Evolutionary conservation across 2,797 vertebrate species (phyloP), one percentile per base, ranked within the genome.

Genomic region (Ctenopoma kingsleyae): DNA sequence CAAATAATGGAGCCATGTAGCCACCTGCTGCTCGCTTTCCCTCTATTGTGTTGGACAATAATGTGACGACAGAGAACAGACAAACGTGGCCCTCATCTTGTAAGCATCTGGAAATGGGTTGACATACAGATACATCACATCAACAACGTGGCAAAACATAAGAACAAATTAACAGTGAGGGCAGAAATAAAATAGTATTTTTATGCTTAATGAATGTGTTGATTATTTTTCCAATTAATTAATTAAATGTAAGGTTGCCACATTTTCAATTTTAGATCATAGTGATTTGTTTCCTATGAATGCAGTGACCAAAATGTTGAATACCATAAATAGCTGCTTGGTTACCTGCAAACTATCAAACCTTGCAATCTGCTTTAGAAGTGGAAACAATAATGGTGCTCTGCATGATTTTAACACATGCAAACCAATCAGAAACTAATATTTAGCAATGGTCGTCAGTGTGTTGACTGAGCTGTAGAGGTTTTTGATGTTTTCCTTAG

Each of bases 11-110:
- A 81, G 47, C 55, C 67, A 8, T 20, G 72, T 17, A 61, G 30
- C 65, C 68, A 78, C 77, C 58, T 80, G 83, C 81, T 54, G 83
- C 71, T 80, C 25, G 0, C 44, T 60, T 52, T 51, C 30, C 41
- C 4, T 50, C 23, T 54, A 47, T 67, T 36, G 22, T 40, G 51
- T 22, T 50, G 53, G 67, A 76, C 41, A 52, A 25, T 32, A 25
- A 59, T 51, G 63, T 41, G 1, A 22, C 40, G 60, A 50, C 32
- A 52, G 48, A 54, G 48, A 58, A 60, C 32, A 27, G 51, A 71
- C 30, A 35, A 32, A 20, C n/a, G 48, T 8, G 19, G 12, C 6
- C 6, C 25, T 51, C 35, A 27, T 59, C 59, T 48, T 5, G 16
- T 16, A 52, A 27, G 19, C 5, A 4, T 20, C 30, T 15, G 25